Evolutionary conservation across 1,140 invertebrate species (phyloP), one percentile per base, ranked within the genome.

Genomic region (Pteromalus puparum): DNA sequence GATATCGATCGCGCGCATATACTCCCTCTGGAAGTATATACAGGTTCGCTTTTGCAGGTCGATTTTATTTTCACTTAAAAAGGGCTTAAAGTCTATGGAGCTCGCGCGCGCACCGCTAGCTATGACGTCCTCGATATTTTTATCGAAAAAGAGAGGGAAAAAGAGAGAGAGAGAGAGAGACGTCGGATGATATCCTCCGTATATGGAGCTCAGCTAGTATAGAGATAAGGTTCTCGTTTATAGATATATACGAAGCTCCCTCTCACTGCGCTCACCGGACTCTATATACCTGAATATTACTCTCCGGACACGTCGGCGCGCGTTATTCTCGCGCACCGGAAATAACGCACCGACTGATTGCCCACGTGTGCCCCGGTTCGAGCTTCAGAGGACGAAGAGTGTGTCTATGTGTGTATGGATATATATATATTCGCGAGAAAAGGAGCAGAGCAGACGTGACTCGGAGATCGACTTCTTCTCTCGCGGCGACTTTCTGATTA

Each of bases 341-440:
- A 81, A 21, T 81, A 72, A 72, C 24, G 67, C 38, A 81, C 26
- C 24, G 65, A n/a, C 67, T 81, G 78, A 81, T 81, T 81, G 46
- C 78, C 46, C 78, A 72, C 75, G 75, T 65, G 75, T 65, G 75
- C 48, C 5, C 67, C 24, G 67, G 9, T 28, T 70, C 67, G 67
- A 26, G 67, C 10, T 68, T 68, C 67, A 5, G n/a, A 7, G 24
- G 67, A 53, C 48, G 15, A 15, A 53, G 15, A 2, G 2, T 28
- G n/a, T 26, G 7, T 67, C 1, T n/a, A 18, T n/a, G 10, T 12
- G 2, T 18, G 18, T 53, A 53, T 53, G 1, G 3, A 53, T 53
- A 53, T 61, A 61, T 38, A 38, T 9, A 15, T 5, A 53, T 18
- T 15, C 13, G 48, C 48, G 48, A n/a, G 53, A 61, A 6, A 42